Evolutionary conservation across 2,113 vertebrate species (phyloP).

Genomic region (Solenodon paradoxus): DNA sequence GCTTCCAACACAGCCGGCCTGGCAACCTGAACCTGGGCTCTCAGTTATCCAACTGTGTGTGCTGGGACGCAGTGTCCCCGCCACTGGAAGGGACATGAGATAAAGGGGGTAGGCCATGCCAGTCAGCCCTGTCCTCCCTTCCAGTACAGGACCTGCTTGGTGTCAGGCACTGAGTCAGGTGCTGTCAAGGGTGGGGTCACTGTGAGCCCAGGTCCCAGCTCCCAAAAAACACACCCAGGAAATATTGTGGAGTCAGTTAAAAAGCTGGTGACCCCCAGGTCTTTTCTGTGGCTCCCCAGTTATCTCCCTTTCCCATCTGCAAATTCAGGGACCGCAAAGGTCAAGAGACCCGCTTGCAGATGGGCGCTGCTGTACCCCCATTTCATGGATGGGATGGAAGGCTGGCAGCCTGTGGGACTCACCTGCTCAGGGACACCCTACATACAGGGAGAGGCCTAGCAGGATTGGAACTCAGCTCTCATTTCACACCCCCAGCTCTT

Average conservation of each 20-base stretch:
- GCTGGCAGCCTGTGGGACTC: background rate
- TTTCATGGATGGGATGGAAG: too few species aligned
- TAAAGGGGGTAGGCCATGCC: too few species aligned
- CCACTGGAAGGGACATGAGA: background rate
- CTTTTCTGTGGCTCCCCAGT: background rate
- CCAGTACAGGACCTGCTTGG: too few species aligned
- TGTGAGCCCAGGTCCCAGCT: background rate
- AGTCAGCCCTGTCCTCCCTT: too few species aligned
- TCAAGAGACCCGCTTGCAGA: too few species aligned
- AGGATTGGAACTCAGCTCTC: background rate
- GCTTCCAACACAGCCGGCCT: conserved; percentile 77
- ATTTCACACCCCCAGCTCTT: background rate
- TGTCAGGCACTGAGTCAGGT: background rate
- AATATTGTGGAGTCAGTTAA: too few species aligned
- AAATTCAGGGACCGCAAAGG: background rate
- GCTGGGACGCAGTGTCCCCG: background rate
- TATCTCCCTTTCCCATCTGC: too few species aligned
- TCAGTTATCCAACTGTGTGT: too few species aligned
- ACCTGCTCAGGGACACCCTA: background rate
- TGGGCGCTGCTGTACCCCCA: too few species aligned
- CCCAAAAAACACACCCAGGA: background rate
- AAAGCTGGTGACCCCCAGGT: too few species aligned
- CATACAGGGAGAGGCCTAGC: too few species aligned
- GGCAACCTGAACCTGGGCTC: too few species aligned
- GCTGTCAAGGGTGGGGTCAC: background rate